Base-by-base conservation (phyloP, 2,888 invertebrate genomes). In the Syrphus vitripennis region DNA sequence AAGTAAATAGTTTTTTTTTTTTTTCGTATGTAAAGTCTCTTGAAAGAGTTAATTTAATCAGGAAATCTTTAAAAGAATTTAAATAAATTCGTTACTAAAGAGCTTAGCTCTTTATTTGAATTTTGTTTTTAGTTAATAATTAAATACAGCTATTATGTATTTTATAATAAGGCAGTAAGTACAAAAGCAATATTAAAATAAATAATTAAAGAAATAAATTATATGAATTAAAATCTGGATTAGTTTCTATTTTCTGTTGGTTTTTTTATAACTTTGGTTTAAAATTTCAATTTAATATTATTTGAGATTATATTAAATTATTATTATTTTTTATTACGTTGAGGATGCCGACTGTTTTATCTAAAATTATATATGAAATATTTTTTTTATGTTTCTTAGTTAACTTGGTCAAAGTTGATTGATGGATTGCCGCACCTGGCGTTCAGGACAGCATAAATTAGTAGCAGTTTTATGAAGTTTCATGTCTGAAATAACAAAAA, bases 381-480 rank as follows among this genome's bases (percentile, higher is more conserved):
- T 63, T 71, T 72, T 61, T 65, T 77, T 61, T 48, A 83, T 65
- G 7, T 67, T 55, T 45, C 40, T 42, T 71, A 78, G 55, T 57
- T 34, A 79, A 72, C 71, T 88, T 82, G 77, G 88, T 88, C 87
- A 88, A 65, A 87, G 88, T 79, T 88, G 84, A 83, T 76, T 82
- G 78, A 77, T 83, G 16, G 48, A 77, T 50, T 77, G 78, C 77
- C 89, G 87, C 86, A 92, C 92, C 92, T 92, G 91, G 89, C 90
- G 89, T 90, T 92, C 90, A 90, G 90, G 89, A 90, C 90, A 92
- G 90, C 90, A 90, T 89, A 89, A 88, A 88, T 89, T 89, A 88
- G 89, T 89, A 90, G 90, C 89, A 90, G 88, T 89, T 90, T 90
- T 89, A 90, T 89, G 89, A 90, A 89, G 89, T 90, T 92, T 90